phyloP scores from a whole-genome alignment of 2,888 invertebrate genomes.

The Nymphalis c-album region DNA sequence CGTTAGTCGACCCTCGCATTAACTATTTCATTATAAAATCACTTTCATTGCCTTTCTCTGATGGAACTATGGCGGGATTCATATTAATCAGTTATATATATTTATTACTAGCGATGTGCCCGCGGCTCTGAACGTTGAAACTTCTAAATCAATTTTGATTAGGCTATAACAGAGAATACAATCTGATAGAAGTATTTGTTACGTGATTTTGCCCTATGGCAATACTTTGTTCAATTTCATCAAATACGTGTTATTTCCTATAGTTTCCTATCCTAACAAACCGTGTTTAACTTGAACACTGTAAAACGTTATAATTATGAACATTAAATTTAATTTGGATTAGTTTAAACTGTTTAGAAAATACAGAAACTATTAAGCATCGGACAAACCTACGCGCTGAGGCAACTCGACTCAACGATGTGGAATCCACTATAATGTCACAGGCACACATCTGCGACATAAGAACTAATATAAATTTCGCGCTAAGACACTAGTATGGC shows the following conservation, averaged over 20 bases:
- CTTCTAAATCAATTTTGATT: slow-evolving; percentile 17
- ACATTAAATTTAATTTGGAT: neutral
- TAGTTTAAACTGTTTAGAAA: neutral
- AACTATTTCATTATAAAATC: slow-evolving; percentile 55
- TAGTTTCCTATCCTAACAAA: neutral
- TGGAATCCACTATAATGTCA: neutral
- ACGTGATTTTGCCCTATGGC: neutral
- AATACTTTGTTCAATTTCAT: neutral
- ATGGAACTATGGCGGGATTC: slow-evolving; percentile 47
- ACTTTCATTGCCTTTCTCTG: slow-evolving; percentile 71
- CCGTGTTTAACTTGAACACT: neutral
- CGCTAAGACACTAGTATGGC: too few relatives aligned
- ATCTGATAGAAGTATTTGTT: slow-evolving; percentile 9
- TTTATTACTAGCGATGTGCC: slow-evolving; percentile 32
- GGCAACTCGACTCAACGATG: neutral
- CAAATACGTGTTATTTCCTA: neutral
- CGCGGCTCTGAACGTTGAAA: slow-evolving; percentile 11
- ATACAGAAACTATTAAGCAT: neutral
- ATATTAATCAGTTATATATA: slow-evolving; percentile 56
- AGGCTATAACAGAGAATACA: slow-evolving; percentile 1
- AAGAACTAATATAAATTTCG: too few relatives aligned
- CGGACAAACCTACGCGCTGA: neutral
- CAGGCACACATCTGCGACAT: neutral
- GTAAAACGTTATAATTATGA: neutral
- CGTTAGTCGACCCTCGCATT: slow-evolving; percentile 36